Percentiles rank a stretch among this genome's conserved stretches.
Conservation (phyloP, 1,140 invertebrate genomes). For the Acromyrmex echinatior region DNA sequence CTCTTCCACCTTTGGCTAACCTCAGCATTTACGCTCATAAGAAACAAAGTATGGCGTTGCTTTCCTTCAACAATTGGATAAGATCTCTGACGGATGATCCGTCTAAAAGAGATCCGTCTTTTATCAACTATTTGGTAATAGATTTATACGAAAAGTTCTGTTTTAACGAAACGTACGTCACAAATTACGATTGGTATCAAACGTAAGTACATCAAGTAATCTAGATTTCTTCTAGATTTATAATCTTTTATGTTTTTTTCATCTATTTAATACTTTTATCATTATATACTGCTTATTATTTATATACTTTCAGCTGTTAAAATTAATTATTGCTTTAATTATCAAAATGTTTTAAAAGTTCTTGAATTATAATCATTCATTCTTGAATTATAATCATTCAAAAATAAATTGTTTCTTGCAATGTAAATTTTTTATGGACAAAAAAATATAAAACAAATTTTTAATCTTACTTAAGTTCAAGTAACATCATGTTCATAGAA, state of each 20-base stretch:
- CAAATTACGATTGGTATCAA: constrained; percentile 75
- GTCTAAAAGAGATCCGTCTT: not conserved
- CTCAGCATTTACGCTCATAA: constrained; percentile 49
- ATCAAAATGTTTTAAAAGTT: not conserved
- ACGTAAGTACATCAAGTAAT: constrained; percentile 24
- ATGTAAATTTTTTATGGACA: not conserved
- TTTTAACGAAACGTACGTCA: constrained; percentile 34
- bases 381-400: not conserved
- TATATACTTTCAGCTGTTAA: not conserved
- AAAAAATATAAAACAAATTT: not conserved
- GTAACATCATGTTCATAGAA: not conserved
- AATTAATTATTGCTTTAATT: not conserved
- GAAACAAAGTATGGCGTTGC: constrained; percentile 48
- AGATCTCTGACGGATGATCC: constrained; percentile 43
- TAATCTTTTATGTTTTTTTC: not conserved
- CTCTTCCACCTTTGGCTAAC: constrained; percentile 75
- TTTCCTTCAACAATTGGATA: constrained; percentile 75
- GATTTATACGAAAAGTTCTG: constrained; percentile 72
- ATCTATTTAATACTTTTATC: not conserved
- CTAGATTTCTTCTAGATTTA: not conserved
- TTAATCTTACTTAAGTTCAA: not conserved
- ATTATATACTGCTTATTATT: too few relatives aligned
- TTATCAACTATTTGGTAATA: constrained; percentile 64
- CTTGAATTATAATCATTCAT: not conserved
- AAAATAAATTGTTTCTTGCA: not conserved